A percentile compares a stretch with the other conserved stretches of the same genome.
Evolutionary conservation across 2,113 vertebrate species (phyloP).

Genomic region (Entomyzon cyanotis): DNA sequence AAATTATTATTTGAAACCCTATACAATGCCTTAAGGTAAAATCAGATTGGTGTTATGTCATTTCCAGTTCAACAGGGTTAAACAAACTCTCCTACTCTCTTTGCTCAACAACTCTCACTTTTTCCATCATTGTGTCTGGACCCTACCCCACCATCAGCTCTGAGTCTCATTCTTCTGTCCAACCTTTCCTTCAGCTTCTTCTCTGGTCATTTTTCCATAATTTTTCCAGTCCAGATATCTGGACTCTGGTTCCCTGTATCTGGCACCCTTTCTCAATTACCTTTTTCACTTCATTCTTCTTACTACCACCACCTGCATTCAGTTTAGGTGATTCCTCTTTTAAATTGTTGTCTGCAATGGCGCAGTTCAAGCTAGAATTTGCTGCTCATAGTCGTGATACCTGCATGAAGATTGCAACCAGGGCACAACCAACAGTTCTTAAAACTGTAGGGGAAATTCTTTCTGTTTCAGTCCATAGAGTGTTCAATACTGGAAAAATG

Average conservation of each 20-base stretch:
- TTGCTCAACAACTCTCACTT: not conserved
- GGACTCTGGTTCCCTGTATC: not conserved
- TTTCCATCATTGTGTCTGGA: not conserved
- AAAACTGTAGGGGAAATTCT: not conserved
- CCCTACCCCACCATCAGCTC: not conserved
- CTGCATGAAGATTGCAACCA: not conserved
- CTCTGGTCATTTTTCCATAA: not conserved
- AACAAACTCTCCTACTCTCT: not conserved
- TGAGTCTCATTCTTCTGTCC: not conserved
- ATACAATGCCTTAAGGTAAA: not conserved
- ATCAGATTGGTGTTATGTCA: fast-evolving
- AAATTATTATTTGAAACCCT: not conserved
- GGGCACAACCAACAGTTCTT: not conserved
- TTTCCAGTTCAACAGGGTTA: not conserved
- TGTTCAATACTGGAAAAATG: not conserved
- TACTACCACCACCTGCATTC: not conserved
- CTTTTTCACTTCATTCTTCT: not conserved
- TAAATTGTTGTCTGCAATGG: not conserved
- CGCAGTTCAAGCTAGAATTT: not conserved
- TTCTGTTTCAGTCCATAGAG: not conserved
- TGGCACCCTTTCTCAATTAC: not conserved
- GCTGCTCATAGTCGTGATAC: not conserved
- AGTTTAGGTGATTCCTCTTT: not conserved
- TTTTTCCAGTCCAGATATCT: not conserved
- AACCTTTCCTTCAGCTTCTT: not conserved